Evolutionary conservation across 2,888 invertebrate species (phyloP), one percentile per base, ranked within the genome.

Genomic region (Philereme transversata): DNA sequence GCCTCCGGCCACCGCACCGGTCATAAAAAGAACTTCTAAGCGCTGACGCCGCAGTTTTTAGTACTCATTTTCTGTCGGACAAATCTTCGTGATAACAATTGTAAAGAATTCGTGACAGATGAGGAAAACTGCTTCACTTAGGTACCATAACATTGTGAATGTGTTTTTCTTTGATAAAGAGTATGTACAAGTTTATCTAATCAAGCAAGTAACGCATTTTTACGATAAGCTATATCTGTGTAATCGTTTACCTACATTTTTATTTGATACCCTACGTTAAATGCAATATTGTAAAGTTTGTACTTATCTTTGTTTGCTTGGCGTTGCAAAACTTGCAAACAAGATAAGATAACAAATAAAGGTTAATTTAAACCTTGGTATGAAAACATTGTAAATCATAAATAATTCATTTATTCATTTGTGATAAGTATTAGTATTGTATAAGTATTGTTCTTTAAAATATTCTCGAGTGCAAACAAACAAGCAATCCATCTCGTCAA

Each of bases 211-310:
- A 75, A 76, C 73, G 70, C 70, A 78, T 76, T 77, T 73, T 73
- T 52, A 54, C 68, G 86, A 86, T 85, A 83, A 81, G 78, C 73
- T 83, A 80, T 72, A 68, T n/a, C n/a, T 65, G 73, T 68, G 46
- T 74, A 74, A 75, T 76, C 72, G 61, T 75, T 80, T 74, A 79
- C 79, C 78, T 79, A 82, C 64, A 78, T 82, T 75, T 75, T 76
- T 74, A 62, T 53, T 60, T n/a, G 36, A n/a, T 55, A 57, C 49
- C 47, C 52, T 63, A 48, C 40, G 69, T 60, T 64, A 64, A 55
- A 68, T 66, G 60, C 64, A 60, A 65, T 64, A 49, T 59, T 44
- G 36, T 53, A 57, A 43, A 47, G 57, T 41, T 9, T 5, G 41
- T 45, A 45, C 22, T 45, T 45, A 7, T 3, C n/a, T 10, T 10